Base-by-base conservation (phyloP, 2,797 vertebrate species). In the Diplodus puntazzo region DNA sequence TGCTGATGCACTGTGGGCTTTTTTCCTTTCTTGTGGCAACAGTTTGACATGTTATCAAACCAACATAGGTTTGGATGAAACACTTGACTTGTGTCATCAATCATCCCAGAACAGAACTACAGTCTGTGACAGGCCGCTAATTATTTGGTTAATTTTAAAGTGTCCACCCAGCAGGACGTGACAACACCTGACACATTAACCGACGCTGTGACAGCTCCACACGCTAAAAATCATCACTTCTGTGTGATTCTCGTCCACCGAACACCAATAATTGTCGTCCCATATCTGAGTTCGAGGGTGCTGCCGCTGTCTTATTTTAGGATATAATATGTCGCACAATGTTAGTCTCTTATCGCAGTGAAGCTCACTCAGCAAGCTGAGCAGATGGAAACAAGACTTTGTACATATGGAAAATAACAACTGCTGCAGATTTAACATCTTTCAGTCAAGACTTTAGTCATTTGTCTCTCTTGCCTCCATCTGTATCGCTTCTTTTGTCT, bases 361-460 rank as follows among this genome's bases (percentile, higher is more conserved):
- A 59, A 21, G 45, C 71, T 61, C 34, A 34, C 34, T 5, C 48
- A 69, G 48, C 69, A 79, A 79, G 53, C 73, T 25, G 52, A 79
- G 49, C 82, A 83, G 80, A 73, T 66, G 79, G 71, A 85, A 69
- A 71, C 61, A 58, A 67, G 30, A 34, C 53, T 69, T 45, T 45
- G 8, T 43, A 55, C 27, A 59, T 73, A 39, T 59, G 52, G 61
- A 7, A 72, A 13, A n/a, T 11, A 57, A 73, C 58, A 46, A 59
- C 74, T 73, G 21, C 65, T 70, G 45, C 69, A 69, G 9, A 77
- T 60, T 50, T 60, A 25, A 11, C 18, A 45, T 59, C 50, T 75
- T 63, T 66, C 60, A 79, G 13, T 73, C 25, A 75, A 66, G 17
- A 65, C 39, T 17, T 48, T 25, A 50, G 27, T 57, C 10, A 21